Evolutionary conservation across 2,797 vertebrate genomes (phyloP), one percentile per base, ranked within the genome.

Genomic region (Helostoma temminkii): DNA sequence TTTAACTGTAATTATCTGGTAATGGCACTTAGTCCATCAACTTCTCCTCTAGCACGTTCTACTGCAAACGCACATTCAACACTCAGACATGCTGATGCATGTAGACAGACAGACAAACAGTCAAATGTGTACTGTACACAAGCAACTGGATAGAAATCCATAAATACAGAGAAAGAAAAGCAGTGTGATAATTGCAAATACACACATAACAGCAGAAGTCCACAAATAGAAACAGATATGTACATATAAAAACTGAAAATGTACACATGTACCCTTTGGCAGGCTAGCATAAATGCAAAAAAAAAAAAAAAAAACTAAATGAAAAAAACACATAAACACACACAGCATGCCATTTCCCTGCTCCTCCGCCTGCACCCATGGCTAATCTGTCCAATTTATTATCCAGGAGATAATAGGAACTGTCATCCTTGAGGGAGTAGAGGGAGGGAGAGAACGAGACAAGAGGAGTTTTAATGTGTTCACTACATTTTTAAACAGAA

Each of bases 1-100:
- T 89, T 89, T 85, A 87, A 84, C 80, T 63, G 65, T 87, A 90
- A 91, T 92, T 90, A 89, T 90, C 83, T 69, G 62, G 65, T 90
- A 88, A 88, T 89, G 87, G 89, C 81, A 85, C 86, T 89, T 84
- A 83, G 81, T 82, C 86, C 83, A 78, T 88, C 86, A 79, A 64
- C 80, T 82, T 74, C 83, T 84, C 81, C 82, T 86, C 70, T 59
- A n/a, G 67, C 28, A 57, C 76, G 83, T 82, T 67, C 62, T 53
- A 53, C 45, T 43, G 76, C 65, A 74, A 9, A n/a, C 64, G 61
- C n/a, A 37, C 50, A 54, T 19, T 55, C 24, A 25, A 1, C 5
- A 46, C 14, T 6, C 41, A 59, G 3, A 39, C 47, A 55, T 4
- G 2, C 22, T 46, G 47, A 45, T 30, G 48, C 19, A 19, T 28